Conservation (phyloP, 1,140 invertebrate genomes). For the Microplitis mediator region DNA sequence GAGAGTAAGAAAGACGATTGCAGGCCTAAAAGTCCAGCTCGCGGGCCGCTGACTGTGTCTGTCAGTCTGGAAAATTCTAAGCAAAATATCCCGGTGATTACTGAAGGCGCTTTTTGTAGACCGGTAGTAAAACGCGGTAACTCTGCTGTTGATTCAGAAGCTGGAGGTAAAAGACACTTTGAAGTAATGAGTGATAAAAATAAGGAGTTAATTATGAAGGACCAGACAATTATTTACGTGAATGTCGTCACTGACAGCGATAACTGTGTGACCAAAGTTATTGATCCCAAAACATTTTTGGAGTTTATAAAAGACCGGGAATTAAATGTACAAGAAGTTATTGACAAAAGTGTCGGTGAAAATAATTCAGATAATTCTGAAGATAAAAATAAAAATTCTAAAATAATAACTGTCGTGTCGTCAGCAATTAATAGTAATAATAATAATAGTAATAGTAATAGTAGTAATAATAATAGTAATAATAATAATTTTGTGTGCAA, state of each 20-base stretch:
- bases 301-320: constrained; percentile 37
- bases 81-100: not conserved
- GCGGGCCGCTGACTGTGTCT: constrained; percentile 35
- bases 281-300: constrained; percentile 39
- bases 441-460: too few relatives aligned
- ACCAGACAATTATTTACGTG: constrained; percentile 35
- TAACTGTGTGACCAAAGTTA: constrained; percentile 30
- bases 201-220: not conserved
- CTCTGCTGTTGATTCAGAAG: not conserved
- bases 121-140: not conserved
- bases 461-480: too few relatives aligned
- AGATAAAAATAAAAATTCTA: constrained; percentile 14
- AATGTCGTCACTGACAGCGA: constrained; percentile 39
- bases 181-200: not conserved
- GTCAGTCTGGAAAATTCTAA: constrained; percentile 9
- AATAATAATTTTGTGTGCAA: not conserved
- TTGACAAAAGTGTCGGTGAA: constrained; percentile 7
- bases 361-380: not conserved
- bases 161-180: too few relatives aligned
- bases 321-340: constrained; percentile 13
- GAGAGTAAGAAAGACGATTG: constrained; percentile 22
- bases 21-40: constrained; percentile 33
- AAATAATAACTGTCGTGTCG: constrained; percentile 38
- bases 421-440: constrained; percentile 22
- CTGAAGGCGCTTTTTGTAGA: not conserved